Evolutionary conservation across 2,113 vertebrate genomes (phyloP).

Genomic region (Eretmochelys imbricata): DNA sequence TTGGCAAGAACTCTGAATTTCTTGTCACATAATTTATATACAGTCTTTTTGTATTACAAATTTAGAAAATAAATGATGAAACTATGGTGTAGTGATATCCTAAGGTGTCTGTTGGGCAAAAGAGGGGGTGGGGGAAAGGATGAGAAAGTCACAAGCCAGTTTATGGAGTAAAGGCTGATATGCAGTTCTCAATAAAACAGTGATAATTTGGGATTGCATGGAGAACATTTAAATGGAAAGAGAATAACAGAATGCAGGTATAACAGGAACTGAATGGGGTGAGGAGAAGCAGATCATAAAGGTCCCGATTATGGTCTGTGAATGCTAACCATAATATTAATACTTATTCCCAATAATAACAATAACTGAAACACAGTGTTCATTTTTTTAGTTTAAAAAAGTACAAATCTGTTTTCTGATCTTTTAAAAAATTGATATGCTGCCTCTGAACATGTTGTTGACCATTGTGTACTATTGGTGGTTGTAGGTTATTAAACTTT

Average conservation of each 20-base stretch:
- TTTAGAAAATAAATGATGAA: not conserved
- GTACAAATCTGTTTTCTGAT: not conserved
- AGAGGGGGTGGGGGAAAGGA: not conserved
- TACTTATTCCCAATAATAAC: not conserved
- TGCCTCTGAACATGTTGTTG: not conserved
- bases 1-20: not conserved
- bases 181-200: not conserved
- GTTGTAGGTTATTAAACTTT: not conserved
- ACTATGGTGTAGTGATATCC: not conserved
- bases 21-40: not conserved
- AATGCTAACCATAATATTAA: not conserved
- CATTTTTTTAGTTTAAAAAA: not conserved
- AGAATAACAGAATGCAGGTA: not conserved
- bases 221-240: not conserved
- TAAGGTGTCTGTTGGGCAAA: not conserved
- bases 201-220: not conserved
- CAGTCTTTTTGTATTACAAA: not conserved
- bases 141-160: not conserved
- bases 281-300: not conserved
- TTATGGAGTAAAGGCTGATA: not conserved
- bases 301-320: not conserved
- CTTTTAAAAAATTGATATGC: not conserved
- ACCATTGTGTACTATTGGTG: not conserved
- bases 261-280: not conserved
- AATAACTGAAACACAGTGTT: not conserved